These are phyloP conservation scores for Reticulitermes lucifugus DNA, from an alignment of 2,888 invertebrate genomes.

Conservation along the genomic window DNA sequence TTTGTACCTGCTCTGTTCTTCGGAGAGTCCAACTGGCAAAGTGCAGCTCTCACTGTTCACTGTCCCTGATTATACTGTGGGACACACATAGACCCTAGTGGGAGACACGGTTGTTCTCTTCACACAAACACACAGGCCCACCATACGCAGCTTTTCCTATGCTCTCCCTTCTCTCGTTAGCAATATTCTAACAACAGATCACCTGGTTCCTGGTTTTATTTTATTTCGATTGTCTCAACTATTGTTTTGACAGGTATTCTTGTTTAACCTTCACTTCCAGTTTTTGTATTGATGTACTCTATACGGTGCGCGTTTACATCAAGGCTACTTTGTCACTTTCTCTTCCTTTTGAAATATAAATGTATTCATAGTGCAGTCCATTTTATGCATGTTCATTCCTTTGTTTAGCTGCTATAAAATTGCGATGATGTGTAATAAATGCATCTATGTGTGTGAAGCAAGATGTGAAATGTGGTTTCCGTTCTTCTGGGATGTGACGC, in stretches of 20 bases:
- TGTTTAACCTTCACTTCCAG: constrained; percentile 3
- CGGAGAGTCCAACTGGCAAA: not conserved
- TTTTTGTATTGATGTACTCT: not conserved
- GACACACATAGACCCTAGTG: not conserved
- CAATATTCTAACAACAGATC: not conserved
- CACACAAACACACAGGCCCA: no score
- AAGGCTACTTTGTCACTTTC: constrained; percentile 24
- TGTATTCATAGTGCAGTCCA: not conserved
- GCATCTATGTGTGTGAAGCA: no score
- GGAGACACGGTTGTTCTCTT: no score
- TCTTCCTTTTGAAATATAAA: not conserved
- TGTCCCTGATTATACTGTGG: not conserved
- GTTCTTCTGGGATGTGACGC: not conserved
- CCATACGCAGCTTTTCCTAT: no score
- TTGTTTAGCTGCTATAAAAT: not conserved
- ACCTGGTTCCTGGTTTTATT: not conserved
- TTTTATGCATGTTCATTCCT: not conserved
- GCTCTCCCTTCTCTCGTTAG: not conserved
- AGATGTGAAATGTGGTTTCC: no score
- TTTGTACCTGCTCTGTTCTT: not conserved
- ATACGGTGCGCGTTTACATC: not conserved
- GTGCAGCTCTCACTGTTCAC: not conserved
- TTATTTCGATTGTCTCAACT: not conserved
- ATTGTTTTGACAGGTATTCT: not conserved
- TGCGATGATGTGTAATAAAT: not conserved